phyloP scores from a whole-genome alignment of 2,797 vertebrate species.

The Hypotaenidia philippensis region DNA sequence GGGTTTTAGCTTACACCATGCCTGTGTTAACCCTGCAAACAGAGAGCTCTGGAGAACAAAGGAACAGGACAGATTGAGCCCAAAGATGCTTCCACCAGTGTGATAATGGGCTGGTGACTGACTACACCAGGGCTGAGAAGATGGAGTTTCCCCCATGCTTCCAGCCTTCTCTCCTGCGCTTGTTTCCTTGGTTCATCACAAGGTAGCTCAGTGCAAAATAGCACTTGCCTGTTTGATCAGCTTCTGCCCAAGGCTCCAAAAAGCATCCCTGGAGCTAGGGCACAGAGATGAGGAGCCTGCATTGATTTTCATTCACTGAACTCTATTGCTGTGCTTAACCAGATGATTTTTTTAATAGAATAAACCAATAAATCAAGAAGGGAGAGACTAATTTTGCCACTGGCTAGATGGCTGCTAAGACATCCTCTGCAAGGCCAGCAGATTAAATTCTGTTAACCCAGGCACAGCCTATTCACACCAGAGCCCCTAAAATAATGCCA shows the following conservation, averaged over 20 bases:
- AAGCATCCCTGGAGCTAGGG: background rate
- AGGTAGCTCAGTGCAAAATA: background rate
- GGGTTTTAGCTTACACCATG: background rate
- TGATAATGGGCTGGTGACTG: background rate
- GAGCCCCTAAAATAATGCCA: background rate
- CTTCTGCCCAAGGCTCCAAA: background rate
- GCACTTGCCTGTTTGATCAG: background rate
- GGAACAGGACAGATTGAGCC: background rate
- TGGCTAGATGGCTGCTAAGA: background rate
- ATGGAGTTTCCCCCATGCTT: background rate
- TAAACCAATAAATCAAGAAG: background rate
- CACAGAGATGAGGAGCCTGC: background rate
- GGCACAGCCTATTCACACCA: background rate
- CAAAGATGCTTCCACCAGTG: background rate
- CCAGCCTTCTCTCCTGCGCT: background rate
- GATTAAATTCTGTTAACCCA: background rate
- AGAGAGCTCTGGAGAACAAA: background rate
- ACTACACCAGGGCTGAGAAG: background rate
- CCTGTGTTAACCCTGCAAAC: background rate
- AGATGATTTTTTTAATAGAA: background rate
- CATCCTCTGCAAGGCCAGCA: background rate
- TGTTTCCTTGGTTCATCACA: background rate
- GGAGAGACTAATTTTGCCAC: background rate
- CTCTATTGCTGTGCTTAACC: slow-evolving; percentile 3
- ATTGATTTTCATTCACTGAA: background rate